Conservation (phyloP, 2,797 vertebrate genomes). For the Setipinna tenuifilis region DNA sequence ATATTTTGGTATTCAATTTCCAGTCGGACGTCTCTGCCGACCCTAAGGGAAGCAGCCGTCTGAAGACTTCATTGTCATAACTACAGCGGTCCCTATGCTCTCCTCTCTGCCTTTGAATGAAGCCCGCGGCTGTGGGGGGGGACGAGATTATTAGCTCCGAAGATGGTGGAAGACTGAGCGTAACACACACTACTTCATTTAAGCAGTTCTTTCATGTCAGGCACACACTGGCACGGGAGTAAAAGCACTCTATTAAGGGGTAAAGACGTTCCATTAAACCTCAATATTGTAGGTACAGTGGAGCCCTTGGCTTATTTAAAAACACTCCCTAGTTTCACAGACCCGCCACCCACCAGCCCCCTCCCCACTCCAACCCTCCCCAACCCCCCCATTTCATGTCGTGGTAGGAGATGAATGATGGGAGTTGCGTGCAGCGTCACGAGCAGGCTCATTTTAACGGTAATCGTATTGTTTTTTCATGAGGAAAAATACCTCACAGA, state of each 20-base stretch:
- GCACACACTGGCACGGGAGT: conserved; percentile 46
- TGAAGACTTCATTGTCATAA: conserved; percentile 50
- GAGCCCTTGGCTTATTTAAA: conserved; percentile 39
- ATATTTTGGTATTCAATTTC: conserved; percentile 61
- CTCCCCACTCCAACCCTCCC: neutral
- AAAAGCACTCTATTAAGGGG: conserved; percentile 57
- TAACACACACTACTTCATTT: conserved; percentile 42
- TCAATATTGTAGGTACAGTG: conserved; percentile 32
- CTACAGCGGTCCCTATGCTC: conserved; percentile 43
- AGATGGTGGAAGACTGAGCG: neutral
- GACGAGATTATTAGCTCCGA: conserved; percentile 20
- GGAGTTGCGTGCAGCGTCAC: conserved; percentile 49
- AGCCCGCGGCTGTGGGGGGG: neutral
- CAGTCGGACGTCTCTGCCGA: conserved; percentile 62
- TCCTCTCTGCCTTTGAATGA: conserved; percentile 17
- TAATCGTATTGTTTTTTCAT: conserved; percentile 67
- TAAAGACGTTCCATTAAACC: neutral
- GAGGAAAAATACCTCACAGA: conserved; percentile 45
- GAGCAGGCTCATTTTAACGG: conserved; percentile 63
- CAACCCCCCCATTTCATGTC: neutral
- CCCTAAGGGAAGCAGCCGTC: conserved; percentile 36
- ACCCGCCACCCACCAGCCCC: neutral
- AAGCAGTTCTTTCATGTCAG: conserved; percentile 55
- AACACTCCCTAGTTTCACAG: conserved; percentile 39
- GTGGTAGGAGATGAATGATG: conserved; percentile 62